Evolutionary conservation across 1,140 invertebrate genomes (phyloP), one percentile per base, ranked within the genome.

Genomic region (Camponotus pennsylvanicus): DNA sequence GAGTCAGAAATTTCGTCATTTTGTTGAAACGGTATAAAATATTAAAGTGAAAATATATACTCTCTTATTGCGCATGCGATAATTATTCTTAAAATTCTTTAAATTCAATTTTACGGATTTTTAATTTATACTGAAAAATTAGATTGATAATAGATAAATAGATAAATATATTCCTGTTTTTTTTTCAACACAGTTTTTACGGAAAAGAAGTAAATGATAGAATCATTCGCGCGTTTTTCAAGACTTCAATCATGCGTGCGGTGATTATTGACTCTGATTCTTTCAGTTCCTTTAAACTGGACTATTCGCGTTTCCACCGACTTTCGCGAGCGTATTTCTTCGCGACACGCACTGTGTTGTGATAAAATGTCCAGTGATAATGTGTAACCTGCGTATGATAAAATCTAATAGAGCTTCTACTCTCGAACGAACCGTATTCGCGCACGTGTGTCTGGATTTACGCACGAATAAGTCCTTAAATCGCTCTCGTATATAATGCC

Each of bases 391-490:
- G 32, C 59, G 7, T n/a, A 55, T 75, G 79, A 83, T 61, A 83
- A 75, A 83, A 73, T 21, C 27, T 18, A 27, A 27, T 27, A 18
- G 55, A 37, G 69, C 55, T 73, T 83, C 79, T 63, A 83, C 79
- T 83, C 75, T 83, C 69, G 42, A 80, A 70, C 55, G 11, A 37
- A 75, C 67, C 67, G 79, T 67, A 52, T 69, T 34, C 3, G 21
- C 27, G 32, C 69, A 75, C 79, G 79, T 83, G 79, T 32, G 79
- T 32, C 69, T 73, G 79, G 79, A 83, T 83, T 83, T 61, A 83
- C 69, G 79, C 79, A 83, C 79, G 79, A 83, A 83, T 83, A 83
- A 83, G 49, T 75, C 55, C 40, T 73, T 9, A 75, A 83, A 73
- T 83, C 69, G 69, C 40, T 83, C 32, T 49, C 73, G 79, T 55